phyloP scores from a whole-genome alignment of 2,888 invertebrate genomes.

The Epinotia bilunana region DNA sequence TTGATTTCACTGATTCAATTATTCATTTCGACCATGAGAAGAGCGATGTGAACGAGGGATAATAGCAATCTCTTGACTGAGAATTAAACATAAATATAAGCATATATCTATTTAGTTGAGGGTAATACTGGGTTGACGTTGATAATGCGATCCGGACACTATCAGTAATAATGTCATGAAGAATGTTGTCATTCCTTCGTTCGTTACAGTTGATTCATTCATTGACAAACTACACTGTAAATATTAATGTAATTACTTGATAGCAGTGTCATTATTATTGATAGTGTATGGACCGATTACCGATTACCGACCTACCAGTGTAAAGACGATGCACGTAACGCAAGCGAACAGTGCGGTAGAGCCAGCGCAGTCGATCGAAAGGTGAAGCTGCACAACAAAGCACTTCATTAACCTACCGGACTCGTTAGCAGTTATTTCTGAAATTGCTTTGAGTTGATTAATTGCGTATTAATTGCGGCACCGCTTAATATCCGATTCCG shows the following conservation, averaged over 20 bases:
- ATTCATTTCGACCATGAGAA: conserved; percentile 13
- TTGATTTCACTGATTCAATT: conserved; percentile 39
- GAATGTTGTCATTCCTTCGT: too few species aligned
- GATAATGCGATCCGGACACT: not conserved
- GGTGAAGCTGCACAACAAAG: conserved; percentile 53
- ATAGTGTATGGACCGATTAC: too few species aligned
- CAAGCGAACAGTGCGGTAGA: not conserved
- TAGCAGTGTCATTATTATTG: too few species aligned
- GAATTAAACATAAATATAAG: not conserved
- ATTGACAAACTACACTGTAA: too few species aligned
- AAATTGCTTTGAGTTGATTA: conserved; percentile 77
- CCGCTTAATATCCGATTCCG: conserved; percentile 71
- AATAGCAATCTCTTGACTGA: not conserved
- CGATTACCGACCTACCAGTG: too few species aligned
- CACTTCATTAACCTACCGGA: conserved; percentile 62
- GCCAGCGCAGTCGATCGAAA: conserved; percentile 8
- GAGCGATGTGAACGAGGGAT: not conserved
- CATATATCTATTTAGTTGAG: too few species aligned
- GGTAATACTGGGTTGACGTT: not conserved
- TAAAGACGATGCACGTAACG: not conserved
- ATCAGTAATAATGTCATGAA: too few species aligned
- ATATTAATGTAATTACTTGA: too few species aligned
- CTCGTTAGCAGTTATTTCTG: conserved; percentile 78
- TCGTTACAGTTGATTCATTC: too few species aligned
- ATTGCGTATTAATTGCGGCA: conserved; percentile 80